These are phyloP conservation scores for Alectoris magna DNA, from an alignment of 2,797 vertebrate genomes.

Conservation along the genomic window DNA sequence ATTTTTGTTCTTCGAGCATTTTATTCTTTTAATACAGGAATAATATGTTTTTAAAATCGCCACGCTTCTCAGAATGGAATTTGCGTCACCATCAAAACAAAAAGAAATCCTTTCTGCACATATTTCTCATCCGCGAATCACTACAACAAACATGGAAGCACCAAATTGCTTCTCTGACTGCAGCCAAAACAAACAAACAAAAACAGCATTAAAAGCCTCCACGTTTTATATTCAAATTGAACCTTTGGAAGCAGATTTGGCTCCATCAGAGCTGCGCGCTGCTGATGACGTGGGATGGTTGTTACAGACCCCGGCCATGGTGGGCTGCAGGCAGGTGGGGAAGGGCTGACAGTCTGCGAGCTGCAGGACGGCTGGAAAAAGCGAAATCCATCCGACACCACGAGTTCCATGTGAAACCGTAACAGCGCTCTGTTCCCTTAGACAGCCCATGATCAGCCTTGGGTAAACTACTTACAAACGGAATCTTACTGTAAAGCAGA, in stretches of 20 bases:
- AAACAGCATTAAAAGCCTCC: neutral
- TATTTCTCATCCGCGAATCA: neutral
- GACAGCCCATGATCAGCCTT: neutral
- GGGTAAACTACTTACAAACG: neutral
- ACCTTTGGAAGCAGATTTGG: neutral
- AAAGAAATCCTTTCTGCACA: neutral
- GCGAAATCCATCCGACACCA: neutral
- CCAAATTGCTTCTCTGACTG: neutral
- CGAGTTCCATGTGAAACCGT: neutral
- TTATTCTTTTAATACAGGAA: neutral
- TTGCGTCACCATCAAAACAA: neutral
- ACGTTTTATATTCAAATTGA: neutral
- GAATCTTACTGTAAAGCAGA: neutral
- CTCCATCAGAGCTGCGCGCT: neutral
- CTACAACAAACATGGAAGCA: neutral
- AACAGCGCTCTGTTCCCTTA: neutral
- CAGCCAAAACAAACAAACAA: neutral
- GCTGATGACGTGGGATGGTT: rapidly evolving
- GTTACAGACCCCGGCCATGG: neutral
- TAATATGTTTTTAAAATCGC: neutral
- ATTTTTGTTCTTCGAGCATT: neutral
- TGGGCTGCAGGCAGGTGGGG: neutral
- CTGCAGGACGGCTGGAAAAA: neutral
- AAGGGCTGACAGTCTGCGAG: neutral
- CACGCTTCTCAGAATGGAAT: neutral